Evolutionary conservation across 2,113 vertebrate species (phyloP).

Genomic region (Caranx ignobilis): DNA sequence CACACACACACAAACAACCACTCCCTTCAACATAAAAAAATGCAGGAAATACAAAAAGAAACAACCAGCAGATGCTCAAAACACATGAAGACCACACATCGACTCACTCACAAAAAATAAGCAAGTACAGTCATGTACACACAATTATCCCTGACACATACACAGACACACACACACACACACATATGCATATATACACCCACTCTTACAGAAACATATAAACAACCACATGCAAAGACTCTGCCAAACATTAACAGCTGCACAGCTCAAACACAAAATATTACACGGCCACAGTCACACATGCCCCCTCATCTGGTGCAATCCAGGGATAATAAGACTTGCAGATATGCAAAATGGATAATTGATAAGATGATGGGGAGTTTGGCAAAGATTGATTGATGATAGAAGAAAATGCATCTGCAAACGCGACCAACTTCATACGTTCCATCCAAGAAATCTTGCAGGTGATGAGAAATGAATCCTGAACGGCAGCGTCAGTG

Average conservation of each 20-base stretch:
- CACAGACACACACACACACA: neutral
- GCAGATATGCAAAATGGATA: neutral
- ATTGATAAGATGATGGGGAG: neutral
- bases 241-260: constrained; percentile 5
- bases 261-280: neutral
- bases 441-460: neutral
- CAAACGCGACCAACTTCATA: neutral
- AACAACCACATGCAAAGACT: neutral
- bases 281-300: neutral
- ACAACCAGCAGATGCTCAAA: neutral
- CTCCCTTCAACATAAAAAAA: neutral
- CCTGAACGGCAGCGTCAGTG: neutral
- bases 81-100: neutral
- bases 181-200: neutral
- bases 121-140: neutral
- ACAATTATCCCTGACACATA: neutral
- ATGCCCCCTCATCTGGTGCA: neutral
- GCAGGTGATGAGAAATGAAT: neutral
- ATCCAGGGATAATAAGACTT: neutral
- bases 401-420: neutral
- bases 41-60: neutral
- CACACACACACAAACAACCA: constrained; percentile 15
- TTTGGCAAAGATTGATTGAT: neutral
- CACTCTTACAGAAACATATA: constrained; percentile 2
- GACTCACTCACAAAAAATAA: neutral